Conservation (phyloP, 1,140 invertebrate genomes). For the Caenorhabditis brenneri region DNA sequence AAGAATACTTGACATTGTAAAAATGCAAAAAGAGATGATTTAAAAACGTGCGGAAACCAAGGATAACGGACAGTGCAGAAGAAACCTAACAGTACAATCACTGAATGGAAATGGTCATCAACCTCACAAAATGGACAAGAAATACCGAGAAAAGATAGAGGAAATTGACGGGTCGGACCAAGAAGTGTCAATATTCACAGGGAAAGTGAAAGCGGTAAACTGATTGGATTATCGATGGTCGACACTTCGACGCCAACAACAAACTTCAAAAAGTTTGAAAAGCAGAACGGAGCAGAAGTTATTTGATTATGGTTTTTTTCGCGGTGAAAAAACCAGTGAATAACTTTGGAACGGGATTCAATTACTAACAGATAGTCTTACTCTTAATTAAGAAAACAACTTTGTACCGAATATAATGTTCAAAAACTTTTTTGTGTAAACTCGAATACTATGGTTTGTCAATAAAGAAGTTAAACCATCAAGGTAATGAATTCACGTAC, state of each 20-base stretch:
- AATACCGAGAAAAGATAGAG: not conserved
- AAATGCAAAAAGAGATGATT: no score
- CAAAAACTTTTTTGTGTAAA: no score
- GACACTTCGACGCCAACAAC: conserved; percentile 2
- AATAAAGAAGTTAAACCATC: not conserved
- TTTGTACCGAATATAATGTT: no score
- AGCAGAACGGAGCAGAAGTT: not conserved
- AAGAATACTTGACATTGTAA: not conserved
- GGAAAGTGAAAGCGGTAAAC: conserved; percentile 32
- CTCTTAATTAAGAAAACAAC: no score
- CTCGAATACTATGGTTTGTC: not conserved
- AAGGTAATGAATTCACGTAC: not conserved
- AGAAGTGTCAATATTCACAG: conserved; percentile 32
- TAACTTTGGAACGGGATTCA: no score
- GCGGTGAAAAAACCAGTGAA: no score
- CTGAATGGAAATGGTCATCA: not conserved
- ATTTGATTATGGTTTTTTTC: not conserved
- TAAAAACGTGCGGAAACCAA: no score
- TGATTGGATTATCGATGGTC: conserved; percentile 23
- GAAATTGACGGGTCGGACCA: conserved; percentile 37
- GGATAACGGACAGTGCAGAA: no score
- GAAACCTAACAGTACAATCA: no score
- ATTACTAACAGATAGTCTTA: no score
- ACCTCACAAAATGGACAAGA: not conserved
- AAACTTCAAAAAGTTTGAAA: not conserved